These are phyloP conservation scores for Xestia c-nigrum DNA, from an alignment of 2,888 invertebrate genomes.

Conservation along the genomic window DNA sequence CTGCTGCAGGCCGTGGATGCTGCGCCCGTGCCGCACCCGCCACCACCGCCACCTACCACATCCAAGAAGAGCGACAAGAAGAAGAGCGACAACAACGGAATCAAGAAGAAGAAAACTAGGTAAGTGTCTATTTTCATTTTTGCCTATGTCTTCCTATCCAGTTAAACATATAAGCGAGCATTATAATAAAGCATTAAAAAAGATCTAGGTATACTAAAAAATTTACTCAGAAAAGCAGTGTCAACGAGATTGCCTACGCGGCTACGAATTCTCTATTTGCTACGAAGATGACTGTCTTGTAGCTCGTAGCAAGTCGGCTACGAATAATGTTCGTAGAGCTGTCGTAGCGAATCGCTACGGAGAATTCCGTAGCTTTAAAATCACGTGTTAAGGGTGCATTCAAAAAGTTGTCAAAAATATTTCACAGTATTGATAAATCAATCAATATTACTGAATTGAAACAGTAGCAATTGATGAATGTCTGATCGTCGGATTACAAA, in stretches of 20 bases:
- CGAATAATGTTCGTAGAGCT: conserved; percentile 58
- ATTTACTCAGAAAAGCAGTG: neutral
- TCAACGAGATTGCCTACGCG: neutral
- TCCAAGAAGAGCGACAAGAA: conserved; percentile 95
- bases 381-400: too few species aligned
- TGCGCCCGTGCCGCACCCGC: conserved; percentile 75
- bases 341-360: conserved; percentile 48
- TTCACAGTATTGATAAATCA: too few species aligned
- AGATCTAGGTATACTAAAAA: neutral
- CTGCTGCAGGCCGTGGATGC: conserved; percentile 83
- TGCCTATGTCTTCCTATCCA: neutral
- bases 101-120: conserved; percentile 98
- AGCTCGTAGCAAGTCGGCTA: conserved; percentile 39
- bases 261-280: conserved; percentile 37
- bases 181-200: neutral
- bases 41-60: conserved; percentile 82
- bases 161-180: neutral
- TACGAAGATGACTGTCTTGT: conserved; percentile 47
- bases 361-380: neutral
- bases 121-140: conserved; percentile 75
- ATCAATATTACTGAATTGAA: too few species aligned
- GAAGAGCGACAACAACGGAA: conserved; percentile 95
- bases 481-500: neutral
- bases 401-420: too few species aligned
- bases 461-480: neutral